Evolutionary conservation across 2,797 vertebrate species (phyloP).

Genomic region (Novumbra hubbsi): DNA sequence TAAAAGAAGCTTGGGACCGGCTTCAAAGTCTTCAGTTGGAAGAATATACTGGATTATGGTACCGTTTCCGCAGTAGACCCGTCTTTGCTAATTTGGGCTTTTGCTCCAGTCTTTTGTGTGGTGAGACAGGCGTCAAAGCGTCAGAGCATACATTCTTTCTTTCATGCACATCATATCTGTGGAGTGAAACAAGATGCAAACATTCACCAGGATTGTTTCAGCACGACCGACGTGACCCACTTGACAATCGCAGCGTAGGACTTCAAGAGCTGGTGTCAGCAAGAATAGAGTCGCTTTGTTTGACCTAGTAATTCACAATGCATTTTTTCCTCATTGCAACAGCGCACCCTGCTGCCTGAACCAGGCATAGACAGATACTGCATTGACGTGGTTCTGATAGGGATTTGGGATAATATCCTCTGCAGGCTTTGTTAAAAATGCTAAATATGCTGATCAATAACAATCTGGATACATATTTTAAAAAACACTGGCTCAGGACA

Average conservation of each 20-base stretch:
- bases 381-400: background rate
- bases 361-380: too few species aligned
- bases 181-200: background rate
- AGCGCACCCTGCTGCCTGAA: constrained; percentile 24
- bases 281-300: background rate
- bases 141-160: background rate
- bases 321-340: background rate
- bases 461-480: too few species aligned
- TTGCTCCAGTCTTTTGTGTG: background rate
- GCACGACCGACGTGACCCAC: too few species aligned
- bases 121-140: background rate
- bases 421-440: background rate
- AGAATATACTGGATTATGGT: background rate
- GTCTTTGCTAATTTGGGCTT: background rate
- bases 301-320: constrained; percentile 6
- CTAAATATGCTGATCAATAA: background rate
- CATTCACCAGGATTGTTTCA: background rate
- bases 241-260: too few species aligned
- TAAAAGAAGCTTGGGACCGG: too few species aligned
- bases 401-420: background rate
- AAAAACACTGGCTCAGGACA: too few species aligned
- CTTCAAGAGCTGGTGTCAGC: too few species aligned
- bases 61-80: background rate
- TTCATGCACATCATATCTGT: background rate
- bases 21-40: too few species aligned